Conservation (phyloP, 2,113 vertebrate genomes). For the Accipiter cooperii region DNA sequence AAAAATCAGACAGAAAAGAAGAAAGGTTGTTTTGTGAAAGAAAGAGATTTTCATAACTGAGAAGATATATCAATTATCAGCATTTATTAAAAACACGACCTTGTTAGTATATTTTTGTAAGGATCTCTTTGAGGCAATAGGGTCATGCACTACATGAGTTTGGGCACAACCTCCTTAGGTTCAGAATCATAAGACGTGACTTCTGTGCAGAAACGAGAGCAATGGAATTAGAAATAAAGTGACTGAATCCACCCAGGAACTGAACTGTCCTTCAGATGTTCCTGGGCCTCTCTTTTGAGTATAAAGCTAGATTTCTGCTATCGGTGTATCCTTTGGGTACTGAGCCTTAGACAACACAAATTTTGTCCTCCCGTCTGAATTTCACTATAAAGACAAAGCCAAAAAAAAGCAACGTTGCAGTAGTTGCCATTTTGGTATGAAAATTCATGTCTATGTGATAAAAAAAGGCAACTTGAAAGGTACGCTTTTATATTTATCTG, state of each 20-base stretch:
- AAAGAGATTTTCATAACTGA: not conserved
- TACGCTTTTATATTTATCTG: not conserved
- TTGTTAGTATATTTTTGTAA: not conserved
- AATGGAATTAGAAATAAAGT: not conserved
- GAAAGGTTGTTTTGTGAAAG: too few relatives aligned
- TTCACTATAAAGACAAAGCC: not conserved
- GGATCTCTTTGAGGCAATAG: not conserved
- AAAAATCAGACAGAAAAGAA: too few relatives aligned
- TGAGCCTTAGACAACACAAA: not conserved
- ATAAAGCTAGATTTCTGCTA: not conserved
- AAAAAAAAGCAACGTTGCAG: not conserved
- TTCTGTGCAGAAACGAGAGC: not conserved
- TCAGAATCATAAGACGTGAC: not conserved
- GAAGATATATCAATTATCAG: not conserved
- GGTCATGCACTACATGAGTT: not conserved
- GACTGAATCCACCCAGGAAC: not conserved
- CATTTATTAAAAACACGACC: not conserved
- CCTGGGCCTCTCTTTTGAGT: too few relatives aligned
- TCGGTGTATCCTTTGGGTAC: not conserved
- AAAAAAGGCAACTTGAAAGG: not conserved
- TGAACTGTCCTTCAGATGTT: not conserved
- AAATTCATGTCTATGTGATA: not conserved
- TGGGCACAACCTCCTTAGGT: not conserved
- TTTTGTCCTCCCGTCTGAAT: not conserved
- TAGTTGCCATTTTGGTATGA: not conserved